Percentiles rank a stretch among this genome's conserved stretches.
phyloP scores from a whole-genome alignment of 2,888 invertebrate species.

The Drosophila cognata region DNA sequence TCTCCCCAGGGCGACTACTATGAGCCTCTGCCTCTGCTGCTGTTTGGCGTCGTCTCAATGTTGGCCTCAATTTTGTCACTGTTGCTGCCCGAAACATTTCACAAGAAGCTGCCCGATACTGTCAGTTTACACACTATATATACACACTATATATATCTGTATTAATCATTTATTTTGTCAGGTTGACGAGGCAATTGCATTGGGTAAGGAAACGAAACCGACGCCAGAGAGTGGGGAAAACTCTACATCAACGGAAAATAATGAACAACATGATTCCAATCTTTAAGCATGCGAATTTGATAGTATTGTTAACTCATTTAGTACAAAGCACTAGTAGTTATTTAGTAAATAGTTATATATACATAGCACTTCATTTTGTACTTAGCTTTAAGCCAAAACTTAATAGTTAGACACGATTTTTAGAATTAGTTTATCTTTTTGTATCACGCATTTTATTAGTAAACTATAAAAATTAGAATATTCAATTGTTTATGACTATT shows the following conservation, averaged over 20 bases:
- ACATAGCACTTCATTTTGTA: constrained; percentile 5
- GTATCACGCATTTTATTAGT: constrained; percentile 1
- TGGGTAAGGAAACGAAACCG: constrained; percentile 34
- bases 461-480: constrained; percentile 17
- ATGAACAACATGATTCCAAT: constrained; percentile 16
- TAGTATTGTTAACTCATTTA: constrained; percentile 22
- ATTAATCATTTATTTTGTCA: constrained; percentile 17
- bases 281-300: constrained; percentile 9
- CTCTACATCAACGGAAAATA: constrained; percentile 1
- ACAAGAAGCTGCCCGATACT: constrained; percentile 87
- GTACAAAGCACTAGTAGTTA: constrained; percentile 42
- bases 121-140: constrained; percentile 73
- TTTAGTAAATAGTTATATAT: constrained; percentile 1
- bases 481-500: constrained; percentile 18
- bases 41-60: constrained; percentile 86
- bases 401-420: background rate
- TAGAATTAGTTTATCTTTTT: background rate
- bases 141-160: background rate
- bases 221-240: background rate
- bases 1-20: constrained; percentile 85
- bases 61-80: constrained; percentile 86
- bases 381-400: background rate
- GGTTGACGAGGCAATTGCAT: constrained; percentile 77
- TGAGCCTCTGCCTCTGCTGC: constrained; percentile 86
- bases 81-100: constrained; percentile 88